A percentile compares a stretch with the other conserved stretches of the same genome.
phyloP scores from a whole-genome alignment of 2,113 vertebrate species.

The Chamaea fasciata region DNA sequence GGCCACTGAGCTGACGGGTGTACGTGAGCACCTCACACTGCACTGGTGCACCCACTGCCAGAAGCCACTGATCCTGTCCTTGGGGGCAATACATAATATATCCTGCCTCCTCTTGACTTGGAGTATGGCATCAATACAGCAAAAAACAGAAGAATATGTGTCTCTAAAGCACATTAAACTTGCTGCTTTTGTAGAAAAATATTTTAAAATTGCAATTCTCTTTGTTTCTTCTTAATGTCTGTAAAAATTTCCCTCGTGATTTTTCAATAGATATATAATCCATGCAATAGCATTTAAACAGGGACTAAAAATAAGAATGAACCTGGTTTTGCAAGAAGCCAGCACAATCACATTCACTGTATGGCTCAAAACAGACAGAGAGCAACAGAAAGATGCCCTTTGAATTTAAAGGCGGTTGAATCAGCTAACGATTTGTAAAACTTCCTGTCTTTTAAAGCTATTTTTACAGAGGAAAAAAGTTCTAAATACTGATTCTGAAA shows the following conservation, averaged over 20 bases:
- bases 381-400: not conserved
- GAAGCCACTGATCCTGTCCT: not conserved
- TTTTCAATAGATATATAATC: not conserved
- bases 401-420: not conserved
- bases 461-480: not conserved
- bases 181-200: not conserved
- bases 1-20: rapidly evolving
- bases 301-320: not conserved
- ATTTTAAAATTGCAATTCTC: not conserved
- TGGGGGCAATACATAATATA: not conserved
- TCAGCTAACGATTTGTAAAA: not conserved
- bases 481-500: not conserved
- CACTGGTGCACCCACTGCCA: not conserved
- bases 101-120: not conserved
- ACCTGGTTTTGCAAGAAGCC: not conserved
- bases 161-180: not conserved
- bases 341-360: not conserved
- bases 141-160: not conserved
- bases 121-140: not conserved
- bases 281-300: not conserved
- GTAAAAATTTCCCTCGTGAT: not conserved
- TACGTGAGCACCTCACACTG: not conserved
- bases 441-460: not conserved
- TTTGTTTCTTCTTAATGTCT: not conserved
- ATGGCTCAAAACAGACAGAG: not conserved